Base-by-base conservation (phyloP, 2,888 invertebrate species). In the Rhodophaea formosa region DNA sequence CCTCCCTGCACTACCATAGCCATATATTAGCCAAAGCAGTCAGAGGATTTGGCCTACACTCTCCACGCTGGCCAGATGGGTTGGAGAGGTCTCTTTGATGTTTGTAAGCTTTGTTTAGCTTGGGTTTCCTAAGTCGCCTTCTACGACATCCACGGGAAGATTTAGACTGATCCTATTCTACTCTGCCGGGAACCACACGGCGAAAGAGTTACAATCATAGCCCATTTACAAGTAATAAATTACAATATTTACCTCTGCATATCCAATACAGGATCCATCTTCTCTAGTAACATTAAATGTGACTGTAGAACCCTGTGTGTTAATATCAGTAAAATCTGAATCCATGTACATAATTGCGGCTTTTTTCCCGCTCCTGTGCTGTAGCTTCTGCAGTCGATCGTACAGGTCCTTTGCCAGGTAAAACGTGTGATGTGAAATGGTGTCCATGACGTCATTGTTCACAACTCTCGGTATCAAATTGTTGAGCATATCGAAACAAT, bases 281-380 rank as follows among this genome's bases (percentile, higher is more conserved):
- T 94, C 91, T 66, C 97, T 93, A 8, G 95, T 78, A 57, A 99
- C 85, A 92, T 98, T 99, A 80, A 99, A 99, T 66, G 96, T 95
- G 6, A 99, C 94, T 61, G 97, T 95, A 43, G 95, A 95, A 8
- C 99, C 99, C 88, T 99, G 98, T 16, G 79, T 86, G 14, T 76
- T 70, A 0, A 79, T 75, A 72, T 94, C 89, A 57, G 88, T 91
- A 80, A 95, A 97, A 65, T 93, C 91, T 0, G 94, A 93, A 75
- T 96, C 95, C 74, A 94, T 92, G 77, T 98, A 98, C 1, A 97
- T 82, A 67, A 92, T 83, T 8, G 93, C 94, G 30, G 96, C 94
- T 29, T 93, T 93, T 32, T 86, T 80, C 0, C 95, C 95, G 89
- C 97, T 98, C 14, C 77, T 75, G 84, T 99, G 97, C 59, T 92